Conservation (phyloP, 2,888 invertebrate genomes). For the Fragum fragum region DNA sequence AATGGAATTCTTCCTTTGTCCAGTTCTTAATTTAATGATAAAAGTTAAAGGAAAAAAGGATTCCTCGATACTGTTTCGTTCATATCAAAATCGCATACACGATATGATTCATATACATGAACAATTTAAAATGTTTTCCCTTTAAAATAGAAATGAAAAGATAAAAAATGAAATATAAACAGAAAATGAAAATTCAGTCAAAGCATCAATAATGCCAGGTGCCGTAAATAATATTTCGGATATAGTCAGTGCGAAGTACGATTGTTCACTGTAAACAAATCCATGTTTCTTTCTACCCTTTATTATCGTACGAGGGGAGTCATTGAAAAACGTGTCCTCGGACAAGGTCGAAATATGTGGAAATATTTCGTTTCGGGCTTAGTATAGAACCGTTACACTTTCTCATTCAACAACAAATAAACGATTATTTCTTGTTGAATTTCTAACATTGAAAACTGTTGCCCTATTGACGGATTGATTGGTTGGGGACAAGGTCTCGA, state of each 20-base stretch:
- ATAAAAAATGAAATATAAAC: conserved; percentile 1
- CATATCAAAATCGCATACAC: not conserved
- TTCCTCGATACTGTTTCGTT: not conserved
- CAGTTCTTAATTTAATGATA: not conserved
- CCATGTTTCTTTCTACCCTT: conserved; percentile 8
- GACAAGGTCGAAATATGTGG: too few relatives aligned
- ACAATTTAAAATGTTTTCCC: not conserved
- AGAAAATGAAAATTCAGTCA: not conserved
- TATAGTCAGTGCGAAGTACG: conserved; percentile 6
- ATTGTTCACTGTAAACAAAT: conserved; percentile 1
- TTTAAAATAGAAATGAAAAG: not conserved
- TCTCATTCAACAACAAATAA: too few relatives aligned
- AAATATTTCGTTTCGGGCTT: too few relatives aligned
- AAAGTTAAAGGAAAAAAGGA: not conserved
- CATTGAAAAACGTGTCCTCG: too few relatives aligned
- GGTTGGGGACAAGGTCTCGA: too few relatives aligned
- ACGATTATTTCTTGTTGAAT: too few relatives aligned
- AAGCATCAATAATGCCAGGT: conserved; percentile 5
- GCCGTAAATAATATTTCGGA: conserved; percentile 24
- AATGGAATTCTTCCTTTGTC: not conserved
- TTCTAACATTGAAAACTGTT: too few relatives aligned
- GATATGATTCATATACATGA: not conserved
- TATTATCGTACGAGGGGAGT: not conserved
- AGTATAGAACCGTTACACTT: too few relatives aligned
- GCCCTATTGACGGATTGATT: too few relatives aligned